Percentiles rank a stretch among this genome's conserved stretches.
Evolutionary conservation across 2,888 invertebrate species (phyloP).

Genomic region (Cheilosia impressa): DNA sequence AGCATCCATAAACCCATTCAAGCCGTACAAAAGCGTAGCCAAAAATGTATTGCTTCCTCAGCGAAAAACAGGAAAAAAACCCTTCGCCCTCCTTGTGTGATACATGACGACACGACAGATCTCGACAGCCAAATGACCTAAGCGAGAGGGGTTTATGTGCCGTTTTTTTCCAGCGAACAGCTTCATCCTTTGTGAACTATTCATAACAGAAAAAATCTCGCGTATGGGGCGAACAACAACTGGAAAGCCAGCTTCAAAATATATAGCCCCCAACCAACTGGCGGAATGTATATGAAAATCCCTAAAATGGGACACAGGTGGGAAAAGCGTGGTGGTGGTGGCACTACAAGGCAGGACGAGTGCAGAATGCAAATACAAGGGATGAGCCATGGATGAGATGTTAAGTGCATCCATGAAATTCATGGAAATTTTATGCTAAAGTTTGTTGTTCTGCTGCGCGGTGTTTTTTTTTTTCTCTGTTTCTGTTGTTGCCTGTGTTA

Average conservation of each 20-base stretch:
- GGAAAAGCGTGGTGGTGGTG: neutral
- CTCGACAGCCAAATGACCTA: slow-evolving; percentile 38
- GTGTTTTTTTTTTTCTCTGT: slow-evolving; percentile 15
- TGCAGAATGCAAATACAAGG: slow-evolving; percentile 62
- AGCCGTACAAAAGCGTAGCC: slow-evolving; percentile 23
- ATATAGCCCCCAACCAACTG: slow-evolving; percentile 13
- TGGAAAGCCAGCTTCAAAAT: slow-evolving; percentile 44
- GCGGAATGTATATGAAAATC: slow-evolving; percentile 12
- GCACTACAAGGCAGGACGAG: slow-evolving; percentile 31
- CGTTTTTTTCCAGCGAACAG: slow-evolving; percentile 30
- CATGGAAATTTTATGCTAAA: slow-evolving; percentile 78
- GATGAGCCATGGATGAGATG: slow-evolving; percentile 74
- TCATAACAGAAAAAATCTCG: slow-evolving; percentile 45
- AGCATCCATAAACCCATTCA: slow-evolving; percentile 17
- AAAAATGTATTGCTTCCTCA: slow-evolving; percentile 20
- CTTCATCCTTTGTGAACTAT: slow-evolving; percentile 54
- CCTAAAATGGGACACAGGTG: slow-evolving; percentile 53
- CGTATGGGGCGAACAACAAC: slow-evolving; percentile 26
- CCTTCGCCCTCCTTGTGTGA: slow-evolving; percentile 23
- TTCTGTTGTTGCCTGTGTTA: neutral
- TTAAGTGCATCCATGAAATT: slow-evolving; percentile 79
- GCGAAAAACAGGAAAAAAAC: neutral
- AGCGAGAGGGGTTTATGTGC: slow-evolving; percentile 15
- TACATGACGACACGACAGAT: slow-evolving; percentile 59
- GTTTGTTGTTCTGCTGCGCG: slow-evolving; percentile 57